A percentile compares a stretch with the other conserved stretches of the same genome.
Evolutionary conservation across 2,113 vertebrate species (phyloP).

Genomic region (Platysteira castanea): DNA sequence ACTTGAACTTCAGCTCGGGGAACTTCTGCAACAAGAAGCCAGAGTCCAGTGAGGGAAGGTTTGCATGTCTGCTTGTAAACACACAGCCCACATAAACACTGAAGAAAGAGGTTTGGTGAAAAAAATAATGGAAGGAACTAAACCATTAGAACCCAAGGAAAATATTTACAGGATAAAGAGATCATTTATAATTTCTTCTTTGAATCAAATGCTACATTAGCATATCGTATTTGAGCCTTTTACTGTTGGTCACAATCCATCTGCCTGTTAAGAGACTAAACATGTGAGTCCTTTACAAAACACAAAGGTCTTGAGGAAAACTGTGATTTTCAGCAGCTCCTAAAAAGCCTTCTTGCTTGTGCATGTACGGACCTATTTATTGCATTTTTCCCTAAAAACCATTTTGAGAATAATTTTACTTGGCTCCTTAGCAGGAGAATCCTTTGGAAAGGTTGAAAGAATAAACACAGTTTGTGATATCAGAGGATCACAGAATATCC

Average conservation of each 20-base stretch:
- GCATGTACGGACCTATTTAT: neutral
- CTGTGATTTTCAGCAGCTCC: neutral
- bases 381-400: neutral
- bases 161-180: neutral
- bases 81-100: neutral
- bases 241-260: neutral
- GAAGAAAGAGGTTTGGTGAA: neutral
- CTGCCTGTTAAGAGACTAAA: neutral
- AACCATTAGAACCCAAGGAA: neutral
- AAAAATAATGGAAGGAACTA: neutral
- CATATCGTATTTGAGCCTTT: neutral
- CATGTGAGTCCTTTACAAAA: neutral
- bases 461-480: neutral
- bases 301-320: neutral
- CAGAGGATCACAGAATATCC: neutral
- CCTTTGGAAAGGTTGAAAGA: neutral
- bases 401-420: neutral
- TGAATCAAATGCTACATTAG: neutral
- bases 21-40: slow-evolving; percentile 84
- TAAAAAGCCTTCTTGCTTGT: neutral
- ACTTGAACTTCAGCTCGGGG: slow-evolving; percentile 96
- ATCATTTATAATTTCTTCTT: neutral
- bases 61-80: neutral
- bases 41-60: neutral
- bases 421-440: neutral